Base-by-base conservation (phyloP, 1,140 invertebrate genomes). In the Dendroctonus valens region DNA sequence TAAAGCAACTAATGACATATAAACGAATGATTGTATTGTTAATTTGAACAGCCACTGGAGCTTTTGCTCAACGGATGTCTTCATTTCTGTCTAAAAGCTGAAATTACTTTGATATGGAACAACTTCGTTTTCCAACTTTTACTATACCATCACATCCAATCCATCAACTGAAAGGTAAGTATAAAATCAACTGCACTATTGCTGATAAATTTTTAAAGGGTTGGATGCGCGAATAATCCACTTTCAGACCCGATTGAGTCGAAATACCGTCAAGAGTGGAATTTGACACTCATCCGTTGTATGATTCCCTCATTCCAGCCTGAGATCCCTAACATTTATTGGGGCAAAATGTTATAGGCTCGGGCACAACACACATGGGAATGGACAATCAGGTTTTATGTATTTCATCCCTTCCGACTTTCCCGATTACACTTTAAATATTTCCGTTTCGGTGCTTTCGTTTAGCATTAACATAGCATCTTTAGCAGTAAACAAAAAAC, bases 331-430 rank as follows among this genome's bases (percentile, higher is more conserved):
- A 62, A 52, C 59, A 50, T 62, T 62, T 62, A 62, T 62, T 40
- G 38, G 59, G 40, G 49, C 39, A 53, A 62, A 63, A 54, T 51
- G 61, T 63, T 63, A 63, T 63, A 46, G 61, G 61, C 51, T 40
- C 59, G 12, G 48, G 50, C 50, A 62, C 59, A 62, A 62, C 50
- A 62, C 59, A 63, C 61, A 54, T 54, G 61, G 61, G 61, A 63
- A 63, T 48, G 51, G 61, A 55, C 61, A 63, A 63, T 63, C 61
- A 46, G 61, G 61, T 63, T 63, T 63, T 63, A 63, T 63, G 61
- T 44, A 55, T 63, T 55, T 55, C 52, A 39, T 39, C 50, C 61
- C 52, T 55, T 63, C 40, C 39, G 49, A 62, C 59, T 62, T 42
- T 41, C 41, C 14, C 41, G 61, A 63, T 63, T 63, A 63, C 50